Conservation (phyloP, 1,140 invertebrate genomes). For the Andrena cerasifolii region DNA sequence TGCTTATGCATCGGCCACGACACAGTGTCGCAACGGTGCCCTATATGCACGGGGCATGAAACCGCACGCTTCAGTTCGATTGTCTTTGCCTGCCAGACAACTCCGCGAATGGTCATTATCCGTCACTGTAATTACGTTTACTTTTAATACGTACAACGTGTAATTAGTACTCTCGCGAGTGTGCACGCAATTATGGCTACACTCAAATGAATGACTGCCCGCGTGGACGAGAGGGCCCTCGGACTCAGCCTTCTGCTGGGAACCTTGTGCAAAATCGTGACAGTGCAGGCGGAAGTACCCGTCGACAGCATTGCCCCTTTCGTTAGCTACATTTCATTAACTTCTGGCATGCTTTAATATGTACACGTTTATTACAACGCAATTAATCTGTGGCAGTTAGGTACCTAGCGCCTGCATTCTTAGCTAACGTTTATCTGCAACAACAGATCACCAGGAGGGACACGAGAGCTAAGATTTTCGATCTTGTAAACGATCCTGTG, state of each 20-base stretch:
- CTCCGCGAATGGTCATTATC: constrained; percentile 6
- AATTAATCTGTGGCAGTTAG: too few relatives aligned
- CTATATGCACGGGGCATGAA: background rate
- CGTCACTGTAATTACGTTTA: constrained; percentile 14
- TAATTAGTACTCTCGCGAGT: constrained; percentile 6
- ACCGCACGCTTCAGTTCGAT: background rate
- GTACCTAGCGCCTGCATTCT: too few relatives aligned
- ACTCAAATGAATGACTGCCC: background rate
- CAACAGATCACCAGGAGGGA: too few relatives aligned
- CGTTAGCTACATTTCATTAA: background rate
- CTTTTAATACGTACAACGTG: background rate
- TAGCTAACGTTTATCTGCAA: too few relatives aligned
- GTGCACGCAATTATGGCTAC: background rate
- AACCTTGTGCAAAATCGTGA: background rate
- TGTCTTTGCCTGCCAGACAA: background rate
- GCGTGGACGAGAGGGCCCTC: background rate
- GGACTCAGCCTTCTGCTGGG: background rate
- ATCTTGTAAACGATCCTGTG: too few relatives aligned
- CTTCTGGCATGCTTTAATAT: too few relatives aligned
- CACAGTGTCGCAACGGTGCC: background rate
- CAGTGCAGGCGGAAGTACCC: background rate
- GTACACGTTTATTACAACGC: too few relatives aligned
- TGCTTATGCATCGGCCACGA: background rate
- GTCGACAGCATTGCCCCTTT: background rate
- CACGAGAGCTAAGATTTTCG: too few relatives aligned